A percentile compares a stretch with the other conserved stretches of the same genome.
Evolutionary conservation across 2,113 vertebrate species (phyloP).

Genomic region (Indri indri): DNA sequence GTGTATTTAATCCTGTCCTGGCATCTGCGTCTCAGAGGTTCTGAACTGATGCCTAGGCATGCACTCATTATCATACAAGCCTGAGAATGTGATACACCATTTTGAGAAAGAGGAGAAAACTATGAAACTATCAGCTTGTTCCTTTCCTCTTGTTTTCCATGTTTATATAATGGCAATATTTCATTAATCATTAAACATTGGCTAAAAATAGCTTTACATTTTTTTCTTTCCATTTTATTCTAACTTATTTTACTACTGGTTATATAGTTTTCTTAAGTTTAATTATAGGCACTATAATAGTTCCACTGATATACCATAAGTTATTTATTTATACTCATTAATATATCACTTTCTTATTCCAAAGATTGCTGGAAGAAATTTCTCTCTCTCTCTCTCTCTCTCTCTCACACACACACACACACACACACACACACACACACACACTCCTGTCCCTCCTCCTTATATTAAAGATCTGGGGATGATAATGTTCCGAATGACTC

Average conservation of each 20-base stretch:
- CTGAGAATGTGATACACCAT: not conserved
- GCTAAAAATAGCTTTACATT: not conserved
- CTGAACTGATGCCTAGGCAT: fast-evolving
- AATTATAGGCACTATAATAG: not conserved
- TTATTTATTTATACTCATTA: not conserved
- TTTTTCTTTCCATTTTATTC: not conserved
- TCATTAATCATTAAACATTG: not conserved
- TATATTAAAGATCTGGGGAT: not conserved
- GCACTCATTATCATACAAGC: not conserved
- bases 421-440: not conserved
- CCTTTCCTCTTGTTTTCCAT: not conserved
- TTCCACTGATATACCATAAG: not conserved
- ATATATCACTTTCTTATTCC: not conserved
- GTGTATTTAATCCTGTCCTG: not conserved
- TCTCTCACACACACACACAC: not conserved
- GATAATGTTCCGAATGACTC: not conserved
- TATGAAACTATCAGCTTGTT: not conserved
- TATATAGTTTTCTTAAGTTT: not conserved
- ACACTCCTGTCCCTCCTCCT: fast-evolving
- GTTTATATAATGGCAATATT: not conserved
- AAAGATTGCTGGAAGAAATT: not conserved
- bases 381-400: not conserved
- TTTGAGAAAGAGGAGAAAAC: not conserved
- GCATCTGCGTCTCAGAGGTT: not conserved
- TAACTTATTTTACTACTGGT: not conserved